Percentiles rank a stretch among this genome's conserved stretches.
Conservation (phyloP, 2,888 invertebrate species). For the Omphaloscelis lunosa region DNA sequence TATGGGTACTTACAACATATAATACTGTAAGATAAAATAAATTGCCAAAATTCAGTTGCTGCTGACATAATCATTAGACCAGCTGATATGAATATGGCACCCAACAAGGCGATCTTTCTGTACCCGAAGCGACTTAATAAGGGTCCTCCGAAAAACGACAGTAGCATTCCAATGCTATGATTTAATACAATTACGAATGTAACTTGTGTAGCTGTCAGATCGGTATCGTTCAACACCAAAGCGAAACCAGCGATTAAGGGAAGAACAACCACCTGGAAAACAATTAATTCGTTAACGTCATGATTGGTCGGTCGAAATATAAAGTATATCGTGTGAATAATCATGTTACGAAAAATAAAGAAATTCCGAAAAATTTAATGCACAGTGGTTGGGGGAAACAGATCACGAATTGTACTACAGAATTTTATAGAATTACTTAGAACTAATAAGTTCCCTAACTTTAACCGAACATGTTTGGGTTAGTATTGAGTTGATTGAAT, state of each 20-base stretch:
- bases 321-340: no score
- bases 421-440: no score
- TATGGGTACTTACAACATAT: constrained; percentile 91
- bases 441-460: neutral
- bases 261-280: constrained; percentile 87
- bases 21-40: constrained; percentile 92
- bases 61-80: constrained; percentile 92
- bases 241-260: constrained; percentile 92
- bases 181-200: constrained; percentile 92
- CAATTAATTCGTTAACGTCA: neutral
- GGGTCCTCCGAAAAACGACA: constrained; percentile 92
- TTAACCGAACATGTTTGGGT: neutral
- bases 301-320: no score
- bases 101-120: constrained; percentile 91
- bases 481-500: neutral
- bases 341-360: neutral
- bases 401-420: neutral
- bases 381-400: neutral
- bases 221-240: constrained; percentile 90
- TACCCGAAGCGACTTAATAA: constrained; percentile 91
- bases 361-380: neutral
- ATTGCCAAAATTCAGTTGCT: constrained; percentile 90
- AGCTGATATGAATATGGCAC: constrained; percentile 88
- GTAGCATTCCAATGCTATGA: constrained; percentile 92
- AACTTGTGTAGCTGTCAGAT: constrained; percentile 91